These are phyloP conservation scores for Thymelicus acteon DNA, from an alignment of 2,888 invertebrate genomes.

Conservation along the genomic window DNA sequence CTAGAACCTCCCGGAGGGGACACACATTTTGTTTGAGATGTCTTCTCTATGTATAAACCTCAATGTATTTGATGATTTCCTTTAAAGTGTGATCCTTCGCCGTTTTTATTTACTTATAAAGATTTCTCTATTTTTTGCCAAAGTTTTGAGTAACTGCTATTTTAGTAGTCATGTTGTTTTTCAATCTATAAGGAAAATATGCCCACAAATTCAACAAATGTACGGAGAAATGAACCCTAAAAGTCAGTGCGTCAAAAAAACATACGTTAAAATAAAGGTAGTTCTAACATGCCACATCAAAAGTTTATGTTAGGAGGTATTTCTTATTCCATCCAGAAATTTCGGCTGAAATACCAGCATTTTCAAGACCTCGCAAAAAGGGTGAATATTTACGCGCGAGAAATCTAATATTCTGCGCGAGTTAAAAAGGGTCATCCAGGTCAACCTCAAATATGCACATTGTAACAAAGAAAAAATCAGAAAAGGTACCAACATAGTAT, in stretches of 20 bases:
- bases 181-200: background rate
- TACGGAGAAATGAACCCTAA: background rate
- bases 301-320: constrained; percentile 10
- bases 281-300: background rate
- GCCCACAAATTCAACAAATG: background rate
- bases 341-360: constrained; percentile 2
- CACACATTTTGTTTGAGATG: too few species aligned
- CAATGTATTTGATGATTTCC: too few species aligned
- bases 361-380: constrained; percentile 30
- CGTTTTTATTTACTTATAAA: too few species aligned
- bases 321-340: constrained; percentile 7
- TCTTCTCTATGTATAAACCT: too few species aligned
- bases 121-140: too few species aligned
- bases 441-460: constrained; percentile 63
- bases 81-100: too few species aligned
- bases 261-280: background rate
- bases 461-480: constrained; percentile 46
- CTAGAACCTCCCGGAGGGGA: too few species aligned
- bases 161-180: background rate
- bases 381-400: constrained; percentile 45
- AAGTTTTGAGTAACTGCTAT: too few species aligned
- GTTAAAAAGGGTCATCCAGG: constrained; percentile 62
- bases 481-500: constrained; percentile 13
- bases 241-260: background rate
- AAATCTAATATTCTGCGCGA: constrained; percentile 59